Evolutionary conservation across 2,888 invertebrate genomes (phyloP), one percentile per base, ranked within the genome.

Genomic region (Abrostola tripartita): DNA sequence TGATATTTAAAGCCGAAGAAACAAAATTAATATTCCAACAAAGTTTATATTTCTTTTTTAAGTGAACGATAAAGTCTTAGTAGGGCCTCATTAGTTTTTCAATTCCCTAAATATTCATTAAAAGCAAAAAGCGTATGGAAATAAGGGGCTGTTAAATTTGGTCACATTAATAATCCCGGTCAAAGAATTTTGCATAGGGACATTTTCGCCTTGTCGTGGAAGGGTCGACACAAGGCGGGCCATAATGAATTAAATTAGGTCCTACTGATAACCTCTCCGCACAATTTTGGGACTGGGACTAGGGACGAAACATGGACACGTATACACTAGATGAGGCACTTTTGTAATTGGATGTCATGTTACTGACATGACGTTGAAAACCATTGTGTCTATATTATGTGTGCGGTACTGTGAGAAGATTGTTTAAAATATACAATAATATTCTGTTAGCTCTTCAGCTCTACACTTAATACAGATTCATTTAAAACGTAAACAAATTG

Each of bases 241-340:
- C 24, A 85, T 91, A 92, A 93, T 93, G 91, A 93, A 93, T 93
- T 93, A 92, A 93, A 92, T 93, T 93, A 92, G 90, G 89, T 86
- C 84, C 88, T 80, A 83, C 88, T 91, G 92, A 92, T 93, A 92
- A 92, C 92, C 91, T 91, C 87, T 89, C 83, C 79, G 79, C 87
- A 81, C 88, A 90, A 90, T 90, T 89, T 91, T 88, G 83, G 83
- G 73, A 70, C 74, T 76, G 76, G 79, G 77, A 81, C 79, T 82
- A 74, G 78, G 84, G 82, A 77, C 74, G 76, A 63, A 71, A 69
- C 84, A 72, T 60, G 71, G 80, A 52, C 52, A n/a, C 40, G 65
- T 64, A 64, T 58, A 64, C 41, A 71, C 83, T 87, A 74, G 85
- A 87, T 81, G 74, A 56, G 81, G 65, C 75, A n/a, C 41, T 6